Evolutionary conservation across 2,888 invertebrate genomes (phyloP), one percentile per base, ranked within the genome.

Genomic region (Bembecia ichneumoniformis): DNA sequence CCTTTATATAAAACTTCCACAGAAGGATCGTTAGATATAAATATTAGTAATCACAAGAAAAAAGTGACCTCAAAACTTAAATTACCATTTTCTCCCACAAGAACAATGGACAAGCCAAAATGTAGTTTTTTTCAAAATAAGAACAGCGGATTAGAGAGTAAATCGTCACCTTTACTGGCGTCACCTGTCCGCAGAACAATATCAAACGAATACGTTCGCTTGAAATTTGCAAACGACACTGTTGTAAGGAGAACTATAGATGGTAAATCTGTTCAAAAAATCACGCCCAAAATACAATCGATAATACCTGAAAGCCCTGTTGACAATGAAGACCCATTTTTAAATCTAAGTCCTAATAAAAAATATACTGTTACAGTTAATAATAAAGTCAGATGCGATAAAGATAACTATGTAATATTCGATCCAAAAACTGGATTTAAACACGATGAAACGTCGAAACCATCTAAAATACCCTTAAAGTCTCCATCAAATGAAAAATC

Each of bases 301-400:
- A 87, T 86, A 55, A 87, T 88, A 64, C 88, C 88, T 1, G 87
- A 87, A 60, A 88, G 87, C 55, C 88, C 88, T 2, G 72, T 87
- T 43, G 87, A 88, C 51, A 80, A 66, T 49, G 87, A 87, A 63
- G 87, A 86, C 59, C 87, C 86, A 1, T 86, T 84, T 58, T 55
- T 84, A 46, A 86, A 87, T 57, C 66, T 88, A 54, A 87, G 87
- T 56, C 88, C 88, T 3, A 88, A 88, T 59, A 88, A 88, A 74
- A 88, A 88, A 63, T 88, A 88, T 55, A 88, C 88, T 4, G 86
- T 88, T 17, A 88, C 88, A 46, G 77, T 87, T 35, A 87, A 87
- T 58, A 86, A 87, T 61, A 86, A 73, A 74, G 87, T 88, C 49
- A 69, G 88, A 57, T 88, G 86, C 62, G 88, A 88, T 62, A 88